Evolutionary conservation across 2,888 invertebrate genomes (phyloP).

Genomic region (Scaptomyza polygonia): DNA sequence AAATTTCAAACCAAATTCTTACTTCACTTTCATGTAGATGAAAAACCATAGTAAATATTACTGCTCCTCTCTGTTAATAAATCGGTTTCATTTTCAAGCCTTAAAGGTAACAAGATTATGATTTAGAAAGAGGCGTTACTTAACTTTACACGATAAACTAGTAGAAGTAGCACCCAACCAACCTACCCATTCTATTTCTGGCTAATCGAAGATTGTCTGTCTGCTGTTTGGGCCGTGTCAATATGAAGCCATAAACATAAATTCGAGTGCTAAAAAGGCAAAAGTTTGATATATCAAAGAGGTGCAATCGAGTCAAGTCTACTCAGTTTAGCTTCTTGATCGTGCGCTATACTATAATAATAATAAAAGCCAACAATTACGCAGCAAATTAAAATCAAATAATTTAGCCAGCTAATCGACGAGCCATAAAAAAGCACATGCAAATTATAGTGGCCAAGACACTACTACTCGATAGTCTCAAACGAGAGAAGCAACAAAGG

Average conservation of each 20-base stretch:
- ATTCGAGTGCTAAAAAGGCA: constrained; percentile 61
- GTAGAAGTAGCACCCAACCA: background rate
- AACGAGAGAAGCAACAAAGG: constrained; percentile 2
- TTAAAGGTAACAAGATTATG: background rate
- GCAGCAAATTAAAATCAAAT: constrained; percentile 83
- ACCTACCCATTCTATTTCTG: constrained; percentile 9
- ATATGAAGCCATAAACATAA: constrained; percentile 67
- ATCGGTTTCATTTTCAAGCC: constrained; percentile 3
- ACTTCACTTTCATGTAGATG: no score
- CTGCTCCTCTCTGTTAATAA: background rate
- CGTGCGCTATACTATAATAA: constrained; percentile 17
- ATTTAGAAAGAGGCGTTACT: constrained; percentile 7
- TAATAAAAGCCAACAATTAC: constrained; percentile 71
- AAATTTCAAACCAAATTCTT: no score
- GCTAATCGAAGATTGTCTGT: constrained; percentile 3
- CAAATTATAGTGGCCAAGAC: constrained; percentile 77
- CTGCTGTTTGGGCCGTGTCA: constrained; percentile 29
- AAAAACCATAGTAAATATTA: no score
- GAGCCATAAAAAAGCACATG: constrained; percentile 81
- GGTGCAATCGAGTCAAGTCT: constrained; percentile 3
- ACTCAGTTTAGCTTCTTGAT: constrained; percentile 23
- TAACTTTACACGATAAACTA: background rate
- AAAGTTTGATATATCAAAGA: constrained; percentile 18
- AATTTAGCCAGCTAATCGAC: constrained; percentile 79
- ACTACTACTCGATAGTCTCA: constrained; percentile 10